A percentile compares a stretch with the other conserved stretches of the same genome.
Evolutionary conservation across 1,140 invertebrate species (phyloP).

Genomic region (Mylabris phalerata): DNA sequence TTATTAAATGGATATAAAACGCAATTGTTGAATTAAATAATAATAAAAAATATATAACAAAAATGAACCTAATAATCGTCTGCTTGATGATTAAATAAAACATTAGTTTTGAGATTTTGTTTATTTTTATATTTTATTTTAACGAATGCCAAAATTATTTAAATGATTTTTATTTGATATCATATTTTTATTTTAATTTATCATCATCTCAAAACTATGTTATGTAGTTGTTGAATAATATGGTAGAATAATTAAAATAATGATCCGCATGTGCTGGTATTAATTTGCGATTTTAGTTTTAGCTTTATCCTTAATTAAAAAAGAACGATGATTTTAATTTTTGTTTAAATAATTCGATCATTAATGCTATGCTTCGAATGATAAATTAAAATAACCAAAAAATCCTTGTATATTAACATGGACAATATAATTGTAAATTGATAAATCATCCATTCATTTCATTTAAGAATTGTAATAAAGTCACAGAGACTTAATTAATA

Average conservation of each 20-base stretch:
- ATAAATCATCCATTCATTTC: slow-evolving; percentile 4
- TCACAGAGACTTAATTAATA: slow-evolving; percentile 37
- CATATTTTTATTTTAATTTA: slow-evolving; percentile 1
- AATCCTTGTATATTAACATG: background rate
- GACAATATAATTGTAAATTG: background rate
- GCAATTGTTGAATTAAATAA: too few species aligned
- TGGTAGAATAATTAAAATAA: slow-evolving; percentile 21
- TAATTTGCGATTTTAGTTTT: slow-evolving; percentile 27
- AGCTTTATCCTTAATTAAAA: slow-evolving; percentile 17
- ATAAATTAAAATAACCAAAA: too few species aligned
- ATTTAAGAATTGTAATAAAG: slow-evolving; percentile 36
- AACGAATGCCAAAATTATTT: too few species aligned
- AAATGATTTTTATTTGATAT: too few species aligned
- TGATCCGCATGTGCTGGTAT: slow-evolving; percentile 30
- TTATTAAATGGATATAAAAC: slow-evolving; percentile 33
- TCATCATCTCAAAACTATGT: slow-evolving; percentile 31
- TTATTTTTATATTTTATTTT: too few species aligned
- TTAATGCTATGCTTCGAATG: slow-evolving; percentile 4
- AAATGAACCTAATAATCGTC: slow-evolving; percentile 15
- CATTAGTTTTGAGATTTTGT: slow-evolving; percentile 28
- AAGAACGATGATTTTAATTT: slow-evolving; percentile 4
- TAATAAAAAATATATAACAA: background rate
- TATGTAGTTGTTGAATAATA: slow-evolving; percentile 30
- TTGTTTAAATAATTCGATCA: background rate
- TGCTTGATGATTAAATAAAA: slow-evolving; percentile 27